Percentiles rank a stretch among this genome's conserved stretches.
phyloP scores from a whole-genome alignment of 2,888 invertebrate species.

The Cheilosia scutellata region DNA sequence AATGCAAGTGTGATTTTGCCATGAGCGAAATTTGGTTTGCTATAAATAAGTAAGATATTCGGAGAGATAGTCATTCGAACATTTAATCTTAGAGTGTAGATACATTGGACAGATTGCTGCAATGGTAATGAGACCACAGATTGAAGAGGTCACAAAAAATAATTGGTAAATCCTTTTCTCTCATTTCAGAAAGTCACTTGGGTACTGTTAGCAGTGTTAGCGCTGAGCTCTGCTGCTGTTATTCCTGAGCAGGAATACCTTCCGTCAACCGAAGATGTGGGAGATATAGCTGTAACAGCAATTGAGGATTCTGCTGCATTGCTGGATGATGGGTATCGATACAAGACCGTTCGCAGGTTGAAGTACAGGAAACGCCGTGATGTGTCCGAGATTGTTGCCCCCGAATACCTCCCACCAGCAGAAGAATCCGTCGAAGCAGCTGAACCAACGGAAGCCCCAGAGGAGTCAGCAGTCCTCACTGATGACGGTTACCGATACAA shows the following conservation, averaged over 20 bases:
- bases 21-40: not conserved
- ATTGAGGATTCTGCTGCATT: slow-evolving; percentile 18
- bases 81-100: slow-evolving; percentile 7
- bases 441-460: slow-evolving; percentile 2
- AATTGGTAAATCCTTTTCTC: not conserved
- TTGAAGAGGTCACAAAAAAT: not conserved
- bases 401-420: slow-evolving; percentile 73
- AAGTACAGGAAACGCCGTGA: slow-evolving; percentile 57
- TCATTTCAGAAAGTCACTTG: slow-evolving; percentile 40
- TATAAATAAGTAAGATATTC: slow-evolving; percentile 41
- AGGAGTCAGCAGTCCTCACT: slow-evolving; percentile 28
- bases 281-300: not conserved
- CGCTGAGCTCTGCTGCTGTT: slow-evolving; percentile 28
- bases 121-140: slow-evolving; percentile 25
- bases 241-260: slow-evolving; percentile 46
- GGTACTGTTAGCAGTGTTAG: slow-evolving; percentile 24
- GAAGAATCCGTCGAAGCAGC: slow-evolving; percentile 2
- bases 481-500: slow-evolving; percentile 55
- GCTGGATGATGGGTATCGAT: slow-evolving; percentile 43
- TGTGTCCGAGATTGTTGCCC: slow-evolving; percentile 27
- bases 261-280: slow-evolving; percentile 9
- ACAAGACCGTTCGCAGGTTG: slow-evolving; percentile 28
- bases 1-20: not conserved
- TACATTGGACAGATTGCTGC: not conserved
- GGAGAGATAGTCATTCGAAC: slow-evolving; percentile 19